Conservation (phyloP, 2,797 vertebrate species). For the Tokudaia tokunoshimensis region DNA sequence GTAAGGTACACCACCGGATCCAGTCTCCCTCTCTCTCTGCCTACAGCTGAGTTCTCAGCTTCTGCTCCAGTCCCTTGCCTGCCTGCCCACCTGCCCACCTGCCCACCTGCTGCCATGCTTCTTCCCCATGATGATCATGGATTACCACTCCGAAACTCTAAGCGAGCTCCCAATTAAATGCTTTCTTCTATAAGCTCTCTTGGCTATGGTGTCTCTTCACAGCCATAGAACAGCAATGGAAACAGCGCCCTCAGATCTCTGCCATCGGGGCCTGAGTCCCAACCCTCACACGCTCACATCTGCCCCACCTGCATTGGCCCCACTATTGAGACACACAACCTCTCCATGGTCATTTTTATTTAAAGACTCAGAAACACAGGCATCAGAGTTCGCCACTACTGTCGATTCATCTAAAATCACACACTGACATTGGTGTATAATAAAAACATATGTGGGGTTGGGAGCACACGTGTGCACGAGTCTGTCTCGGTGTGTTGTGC, state of each 20-base stretch:
- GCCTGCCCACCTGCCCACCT: no score
- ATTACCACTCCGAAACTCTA: no score
- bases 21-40: neutral
- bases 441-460: conserved; percentile 80
- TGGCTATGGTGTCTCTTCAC: no score
- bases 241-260: no score
- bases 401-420: conserved; percentile 87
- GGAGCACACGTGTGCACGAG: conserved; percentile 42
- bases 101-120: neutral
- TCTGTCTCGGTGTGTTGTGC: conserved; percentile 85
- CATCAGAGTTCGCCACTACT: conserved; percentile 86
- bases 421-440: conserved; percentile 88
- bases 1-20: no score
- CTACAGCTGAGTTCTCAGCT: neutral
- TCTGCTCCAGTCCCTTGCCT: neutral
- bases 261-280: no score
- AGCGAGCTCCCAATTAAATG: neutral
- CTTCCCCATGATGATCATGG: neutral
- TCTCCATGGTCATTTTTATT: conserved; percentile 89
- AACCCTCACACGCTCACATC: neutral
- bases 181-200: neutral
- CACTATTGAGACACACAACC: conserved; percentile 64
- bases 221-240: neutral
- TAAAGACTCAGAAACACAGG: conserved; percentile 90
- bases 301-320: neutral